Percentiles rank a stretch among this genome's conserved stretches.
Evolutionary conservation across 1,140 invertebrate species (phyloP).

Genomic region (Globodera ellingtonae): DNA sequence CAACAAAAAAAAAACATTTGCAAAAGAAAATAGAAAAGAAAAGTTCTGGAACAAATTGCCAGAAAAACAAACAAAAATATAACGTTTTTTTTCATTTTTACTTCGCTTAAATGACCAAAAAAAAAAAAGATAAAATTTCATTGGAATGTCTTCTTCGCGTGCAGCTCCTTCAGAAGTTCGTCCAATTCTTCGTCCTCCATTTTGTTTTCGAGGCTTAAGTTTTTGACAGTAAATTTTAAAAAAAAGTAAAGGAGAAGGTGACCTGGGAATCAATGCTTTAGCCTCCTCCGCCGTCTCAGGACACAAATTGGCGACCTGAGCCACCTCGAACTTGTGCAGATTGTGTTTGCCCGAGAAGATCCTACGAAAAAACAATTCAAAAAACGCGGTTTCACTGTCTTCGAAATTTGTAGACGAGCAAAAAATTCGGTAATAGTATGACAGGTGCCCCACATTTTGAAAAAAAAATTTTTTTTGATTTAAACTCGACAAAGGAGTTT

Average conservation of each 20-base stretch:
- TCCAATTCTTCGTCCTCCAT: slow-evolving; percentile 53
- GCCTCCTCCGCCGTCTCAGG: slow-evolving; percentile 77
- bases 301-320: slow-evolving; percentile 92
- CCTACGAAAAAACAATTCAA: slow-evolving; percentile 70
- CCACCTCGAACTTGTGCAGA: slow-evolving; percentile 96
- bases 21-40: too few relatives aligned
- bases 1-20: too few relatives aligned
- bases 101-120: not conserved
- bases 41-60: too few relatives aligned
- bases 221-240: too few relatives aligned
- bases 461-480: too few relatives aligned
- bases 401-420: too few relatives aligned
- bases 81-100: too few relatives aligned
- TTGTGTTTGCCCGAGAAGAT: slow-evolving; percentile 82
- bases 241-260: not conserved
- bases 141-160: slow-evolving; percentile 56
- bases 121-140: slow-evolving; percentile 8
- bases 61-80: too few relatives aligned
- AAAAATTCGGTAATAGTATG: too few relatives aligned
- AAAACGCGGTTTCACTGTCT: too few relatives aligned
- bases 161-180: slow-evolving; percentile 45
- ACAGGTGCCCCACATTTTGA: too few relatives aligned
- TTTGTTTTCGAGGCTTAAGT: slow-evolving; percentile 49
- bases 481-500: too few relatives aligned
- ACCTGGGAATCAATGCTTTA: slow-evolving; percentile 58